A percentile compares a stretch with the other conserved stretches of the same genome.
Evolutionary conservation across 2,888 invertebrate species (phyloP).

Genomic region (Apodemia mormo): DNA sequence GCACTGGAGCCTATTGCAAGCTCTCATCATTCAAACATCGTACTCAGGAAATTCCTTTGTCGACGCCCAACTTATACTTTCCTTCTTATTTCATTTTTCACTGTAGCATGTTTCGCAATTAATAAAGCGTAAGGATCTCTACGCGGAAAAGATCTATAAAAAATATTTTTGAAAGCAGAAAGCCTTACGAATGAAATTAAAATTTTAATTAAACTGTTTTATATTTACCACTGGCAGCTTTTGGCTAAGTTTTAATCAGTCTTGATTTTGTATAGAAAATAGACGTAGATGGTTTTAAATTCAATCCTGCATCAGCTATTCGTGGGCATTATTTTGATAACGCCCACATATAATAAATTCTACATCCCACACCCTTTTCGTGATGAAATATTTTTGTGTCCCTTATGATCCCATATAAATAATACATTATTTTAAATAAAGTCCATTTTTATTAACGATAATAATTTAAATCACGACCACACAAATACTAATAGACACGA

Average conservation of each 20-base stretch:
- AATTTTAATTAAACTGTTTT: conserved; percentile 6
- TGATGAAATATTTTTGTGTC: no score
- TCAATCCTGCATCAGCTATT: no score
- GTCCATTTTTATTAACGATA: no score
- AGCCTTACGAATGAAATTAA: background rate
- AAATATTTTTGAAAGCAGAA: conserved; percentile 5
- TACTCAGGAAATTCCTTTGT: conserved; percentile 10
- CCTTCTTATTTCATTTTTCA: conserved; percentile 15
- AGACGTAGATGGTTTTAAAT: background rate
- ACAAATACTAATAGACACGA: no score
- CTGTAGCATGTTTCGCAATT: conserved; percentile 3
- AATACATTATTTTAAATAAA: no score
- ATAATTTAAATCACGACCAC: no score
- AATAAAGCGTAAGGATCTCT: background rate
- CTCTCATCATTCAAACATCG: conserved; percentile 16
- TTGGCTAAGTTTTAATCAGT: background rate
- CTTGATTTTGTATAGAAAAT: background rate
- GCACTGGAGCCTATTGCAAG: conserved; percentile 13
- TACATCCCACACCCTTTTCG: no score
- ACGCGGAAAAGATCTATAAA: background rate
- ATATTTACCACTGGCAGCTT: background rate
- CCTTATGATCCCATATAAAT: no score
- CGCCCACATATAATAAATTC: no score
- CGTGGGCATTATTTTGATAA: no score
- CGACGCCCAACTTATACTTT: conserved; percentile 5